Evolutionary conservation across 1,140 invertebrate species (phyloP).

Genomic region (Caerostris extrusa): DNA sequence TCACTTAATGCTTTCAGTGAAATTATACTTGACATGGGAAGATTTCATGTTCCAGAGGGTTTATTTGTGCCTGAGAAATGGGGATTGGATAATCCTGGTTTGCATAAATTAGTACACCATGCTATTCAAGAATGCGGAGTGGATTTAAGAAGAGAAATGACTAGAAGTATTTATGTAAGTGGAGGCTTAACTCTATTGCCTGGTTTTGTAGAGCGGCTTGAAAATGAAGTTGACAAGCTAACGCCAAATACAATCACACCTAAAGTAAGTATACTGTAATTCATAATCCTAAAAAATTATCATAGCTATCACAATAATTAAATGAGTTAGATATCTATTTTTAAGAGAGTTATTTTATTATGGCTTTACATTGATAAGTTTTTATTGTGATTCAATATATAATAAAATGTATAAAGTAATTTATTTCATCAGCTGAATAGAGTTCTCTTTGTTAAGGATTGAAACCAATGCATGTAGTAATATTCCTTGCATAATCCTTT

Average conservation of each 20-base stretch:
- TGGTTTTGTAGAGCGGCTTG: slow-evolving; percentile 85
- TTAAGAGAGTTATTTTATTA: too few species aligned
- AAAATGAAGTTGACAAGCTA: slow-evolving; percentile 84
- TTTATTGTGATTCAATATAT: too few species aligned
- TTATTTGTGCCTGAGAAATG: slow-evolving; percentile 86
- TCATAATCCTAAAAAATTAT: not conserved
- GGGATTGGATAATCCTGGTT: slow-evolving; percentile 85
- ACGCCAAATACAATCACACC: slow-evolving; percentile 85
- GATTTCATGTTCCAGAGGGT: slow-evolving; percentile 85
- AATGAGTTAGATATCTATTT: too few species aligned
- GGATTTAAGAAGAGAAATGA: slow-evolving; percentile 84
- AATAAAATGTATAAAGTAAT: too few species aligned
- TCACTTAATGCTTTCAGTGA: slow-evolving; percentile 75
- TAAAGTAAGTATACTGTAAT: slow-evolving; percentile 82
- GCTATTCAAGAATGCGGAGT: slow-evolving; percentile 85
- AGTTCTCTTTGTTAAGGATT: too few species aligned
- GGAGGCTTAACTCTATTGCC: slow-evolving; percentile 84
- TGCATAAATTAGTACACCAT: slow-evolving; percentile 85
- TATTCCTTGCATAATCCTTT: too few species aligned
- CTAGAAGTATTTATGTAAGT: slow-evolving; percentile 83
- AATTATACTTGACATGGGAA: slow-evolving; percentile 81
- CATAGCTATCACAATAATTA: not conserved
- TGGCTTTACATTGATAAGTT: too few species aligned
- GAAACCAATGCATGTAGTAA: too few species aligned
- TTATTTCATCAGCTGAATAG: too few species aligned